A percentile compares a stretch with the other conserved stretches of the same genome.
These are phyloP conservation scores for Nycticryphes semicollaris DNA, from an alignment of 2,113 vertebrate species.

Conservation along the genomic window DNA sequence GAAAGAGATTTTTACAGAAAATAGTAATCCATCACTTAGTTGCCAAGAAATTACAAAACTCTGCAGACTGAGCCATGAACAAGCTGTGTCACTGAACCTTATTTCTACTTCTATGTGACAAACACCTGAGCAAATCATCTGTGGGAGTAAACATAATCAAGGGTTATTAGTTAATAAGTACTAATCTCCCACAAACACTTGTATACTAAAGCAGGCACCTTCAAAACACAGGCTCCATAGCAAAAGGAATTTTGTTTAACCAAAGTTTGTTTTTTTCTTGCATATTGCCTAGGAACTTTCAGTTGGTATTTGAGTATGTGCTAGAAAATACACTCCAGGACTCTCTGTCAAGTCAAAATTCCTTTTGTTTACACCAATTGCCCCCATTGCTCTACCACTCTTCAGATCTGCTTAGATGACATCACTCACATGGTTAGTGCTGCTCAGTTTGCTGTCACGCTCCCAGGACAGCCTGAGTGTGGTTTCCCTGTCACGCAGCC, in stretches of 20 bases:
- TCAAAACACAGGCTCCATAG: neutral
- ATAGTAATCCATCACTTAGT: constrained; percentile 40
- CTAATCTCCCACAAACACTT: constrained; percentile 49
- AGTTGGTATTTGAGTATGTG: neutral
- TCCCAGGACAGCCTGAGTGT: neutral
- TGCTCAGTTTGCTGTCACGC: neutral
- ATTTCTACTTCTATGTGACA: constrained; percentile 33
- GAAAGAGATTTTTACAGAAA: constrained; percentile 47
- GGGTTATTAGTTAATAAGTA: constrained; percentile 60
- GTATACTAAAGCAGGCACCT: neutral
- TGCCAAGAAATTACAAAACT: constrained; percentile 60
- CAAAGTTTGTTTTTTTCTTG: neutral
- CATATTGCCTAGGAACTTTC: neutral
- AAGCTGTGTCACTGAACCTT: constrained; percentile 9
- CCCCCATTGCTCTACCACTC: neutral
- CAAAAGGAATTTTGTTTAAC: neutral
- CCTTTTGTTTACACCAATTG: neutral
- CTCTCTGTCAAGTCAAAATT: neutral
- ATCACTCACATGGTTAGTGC: neutral
- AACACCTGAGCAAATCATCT: constrained; percentile 53
- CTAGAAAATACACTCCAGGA: neutral
- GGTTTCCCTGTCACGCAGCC: neutral
- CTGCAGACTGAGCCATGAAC: constrained; percentile 8
- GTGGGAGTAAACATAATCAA: constrained; percentile 57
- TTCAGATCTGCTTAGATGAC: neutral